Evolutionary conservation across 1,140 invertebrate genomes (phyloP).

Genomic region (Bombus haemorrhoidalis): DNA sequence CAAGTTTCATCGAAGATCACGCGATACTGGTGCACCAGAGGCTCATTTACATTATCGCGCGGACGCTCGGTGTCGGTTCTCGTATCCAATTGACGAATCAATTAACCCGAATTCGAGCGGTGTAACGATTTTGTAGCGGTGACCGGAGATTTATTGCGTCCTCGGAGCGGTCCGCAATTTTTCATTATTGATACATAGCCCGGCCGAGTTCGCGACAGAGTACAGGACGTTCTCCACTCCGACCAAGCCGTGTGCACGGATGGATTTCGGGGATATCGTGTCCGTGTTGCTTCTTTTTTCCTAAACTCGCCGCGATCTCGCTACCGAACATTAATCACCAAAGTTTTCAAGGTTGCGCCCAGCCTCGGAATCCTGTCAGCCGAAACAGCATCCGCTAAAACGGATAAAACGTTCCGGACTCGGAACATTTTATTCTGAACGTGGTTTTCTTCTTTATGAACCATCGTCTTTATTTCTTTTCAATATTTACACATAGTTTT

Average conservation of each 20-base stretch:
- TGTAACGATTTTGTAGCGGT: conserved; percentile 40
- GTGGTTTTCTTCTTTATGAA: neutral
- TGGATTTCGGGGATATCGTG: conserved; percentile 26
- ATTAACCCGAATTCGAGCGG: conserved; percentile 39
- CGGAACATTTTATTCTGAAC: neutral
- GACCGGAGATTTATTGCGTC: conserved; percentile 36
- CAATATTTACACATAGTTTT: neutral
- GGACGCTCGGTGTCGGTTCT: neutral
- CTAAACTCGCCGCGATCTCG: neutral
- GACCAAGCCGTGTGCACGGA: neutral
- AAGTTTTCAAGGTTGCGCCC: conserved; percentile 51
- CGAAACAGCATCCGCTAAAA: neutral
- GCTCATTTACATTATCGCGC: conserved; percentile 16
- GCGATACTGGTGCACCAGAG: neutral
- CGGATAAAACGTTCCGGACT: neutral
- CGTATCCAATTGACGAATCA: conserved; percentile 42
- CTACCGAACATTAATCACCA: conserved; percentile 47
- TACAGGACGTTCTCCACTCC: conserved; percentile 41
- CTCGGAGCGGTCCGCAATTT: conserved; percentile 30
- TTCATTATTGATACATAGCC: conserved; percentile 52
- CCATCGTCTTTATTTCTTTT: neutral
- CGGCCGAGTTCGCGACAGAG: conserved; percentile 17
- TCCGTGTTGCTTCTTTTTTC: conserved; percentile 23
- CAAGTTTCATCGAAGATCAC: neutral
- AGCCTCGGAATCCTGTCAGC: conserved; percentile 1